Conservation (phyloP, 2,888 invertebrate species). For the Agrochola lota region DNA sequence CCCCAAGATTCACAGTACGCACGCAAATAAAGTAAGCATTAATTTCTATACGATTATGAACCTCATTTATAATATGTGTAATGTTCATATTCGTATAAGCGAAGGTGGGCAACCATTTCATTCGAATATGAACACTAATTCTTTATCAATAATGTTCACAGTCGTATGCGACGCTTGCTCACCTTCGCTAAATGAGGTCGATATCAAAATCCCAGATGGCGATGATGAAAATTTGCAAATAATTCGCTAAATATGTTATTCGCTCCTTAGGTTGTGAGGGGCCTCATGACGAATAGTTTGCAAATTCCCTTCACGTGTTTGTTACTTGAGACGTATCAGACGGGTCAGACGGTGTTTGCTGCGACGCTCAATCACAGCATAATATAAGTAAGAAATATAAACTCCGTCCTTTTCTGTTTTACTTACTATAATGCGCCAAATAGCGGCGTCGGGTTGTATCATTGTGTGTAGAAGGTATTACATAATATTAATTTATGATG, state of each 20-base stretch:
- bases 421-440: neutral
- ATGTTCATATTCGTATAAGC: neutral
- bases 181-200: neutral
- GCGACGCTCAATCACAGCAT: conserved; percentile 31
- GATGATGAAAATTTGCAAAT: neutral
- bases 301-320: neutral
- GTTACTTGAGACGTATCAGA: neutral
- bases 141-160: neutral
- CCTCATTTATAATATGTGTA: neutral
- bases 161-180: neutral
- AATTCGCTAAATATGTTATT: neutral
- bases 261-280: neutral
- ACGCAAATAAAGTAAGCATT: neutral
- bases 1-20: neutral
- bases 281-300: neutral
- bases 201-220: neutral
- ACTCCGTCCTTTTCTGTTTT: conserved; percentile 39
- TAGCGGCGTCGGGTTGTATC: conserved; percentile 4
- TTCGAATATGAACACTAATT: neutral
- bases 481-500: conserved; percentile 1
- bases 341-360: neutral
- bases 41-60: neutral
- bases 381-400: conserved; percentile 7
- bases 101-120: neutral
- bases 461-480: conserved; percentile 6